Base-by-base conservation (phyloP, 2,113 vertebrate species). In the Ibidorhyncha struthersii region DNA sequence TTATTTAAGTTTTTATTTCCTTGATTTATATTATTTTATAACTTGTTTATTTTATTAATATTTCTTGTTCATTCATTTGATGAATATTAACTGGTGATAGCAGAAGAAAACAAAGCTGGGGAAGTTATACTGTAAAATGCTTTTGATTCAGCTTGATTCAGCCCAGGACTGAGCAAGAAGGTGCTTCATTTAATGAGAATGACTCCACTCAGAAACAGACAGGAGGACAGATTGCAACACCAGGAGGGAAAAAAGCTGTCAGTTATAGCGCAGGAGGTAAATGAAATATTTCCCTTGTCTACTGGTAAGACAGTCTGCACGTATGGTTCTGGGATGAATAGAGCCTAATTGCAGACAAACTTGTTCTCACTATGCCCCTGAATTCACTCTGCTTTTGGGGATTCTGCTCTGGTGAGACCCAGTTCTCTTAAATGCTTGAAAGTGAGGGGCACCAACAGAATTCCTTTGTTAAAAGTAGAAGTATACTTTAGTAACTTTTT, bases 1-100 rank as follows among this genome's bases (percentile, higher is more conserved):
- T 69, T 90, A 81, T 79, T 59, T 89, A 83, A 82, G 40, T 40
- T 69, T 83, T 86, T 79, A 43, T 97, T 96, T 96, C 15, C 34
- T 63, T 89, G 70, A 56, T 36, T 77, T 80, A 65, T 76, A 89
- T 61, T 66, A 52, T 76, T 92, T 89, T 86, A n/a, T 32, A 70
- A 52, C 7, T 62, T 78, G 16, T 81, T 78, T 56, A 17, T 62
- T 94, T 86, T 67, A 36, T 20, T 55, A 41, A 63, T 63, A 3
- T 69, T 78, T 3, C 8, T 56, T 45, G 5, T 81, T 84, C 6
- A 50, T 86, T 92, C 50, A 23, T 61, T 55, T 61, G 49, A 34
- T 88, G 38, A 74, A 40, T 94, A 30, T 40, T 29, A 29, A 65
- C 36, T 53, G 36, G 14, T 76, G 40, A 52, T 12, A 93, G 59